phyloP scores from a whole-genome alignment of 2,888 invertebrate genomes.

The Synergus itoensis region DNA sequence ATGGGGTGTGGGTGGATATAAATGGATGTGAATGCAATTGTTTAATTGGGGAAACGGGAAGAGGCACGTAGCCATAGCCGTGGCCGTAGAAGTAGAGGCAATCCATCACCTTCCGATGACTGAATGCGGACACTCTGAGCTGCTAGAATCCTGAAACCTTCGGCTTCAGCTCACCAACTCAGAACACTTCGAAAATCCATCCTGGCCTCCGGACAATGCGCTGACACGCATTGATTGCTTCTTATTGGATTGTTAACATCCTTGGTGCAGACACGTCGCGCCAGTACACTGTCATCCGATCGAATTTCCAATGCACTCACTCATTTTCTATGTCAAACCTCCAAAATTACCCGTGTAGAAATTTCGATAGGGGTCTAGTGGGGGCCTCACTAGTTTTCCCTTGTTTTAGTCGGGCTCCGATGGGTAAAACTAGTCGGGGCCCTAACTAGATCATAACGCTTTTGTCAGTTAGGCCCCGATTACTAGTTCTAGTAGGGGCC shows the following conservation, averaged over 20 bases:
- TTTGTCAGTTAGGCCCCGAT: too few species aligned
- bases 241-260: slow-evolving; percentile 79
- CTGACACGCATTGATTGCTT: slow-evolving; percentile 80
- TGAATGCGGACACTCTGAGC: slow-evolving; percentile 48
- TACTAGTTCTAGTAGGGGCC: too few species aligned
- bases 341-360: too few species aligned
- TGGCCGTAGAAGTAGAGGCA: slow-evolving; percentile 60
- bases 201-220: slow-evolving; percentile 53
- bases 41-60: slow-evolving; percentile 75
- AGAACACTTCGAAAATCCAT: slow-evolving; percentile 53
- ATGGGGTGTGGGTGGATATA: slow-evolving; percentile 54
- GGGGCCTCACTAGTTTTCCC: too few species aligned
- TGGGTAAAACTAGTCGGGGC: too few species aligned
- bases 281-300: slow-evolving; percentile 49
- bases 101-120: slow-evolving; percentile 67
- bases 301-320: slow-evolving; percentile 49
- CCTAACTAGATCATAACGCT: too few species aligned
- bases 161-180: slow-evolving; percentile 26
- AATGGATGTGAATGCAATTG: slow-evolving; percentile 75
- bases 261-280: slow-evolving; percentile 58
- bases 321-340: slow-evolving; percentile 33
- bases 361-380: too few species aligned
- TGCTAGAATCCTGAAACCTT: neutral
- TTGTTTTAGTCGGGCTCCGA: too few species aligned
- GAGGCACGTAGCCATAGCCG: slow-evolving; percentile 64